Evolutionary conservation across 2,113 vertebrate genomes (phyloP), one percentile per base, ranked within the genome.

Genomic region (Rhizomys pruinosus): DNA sequence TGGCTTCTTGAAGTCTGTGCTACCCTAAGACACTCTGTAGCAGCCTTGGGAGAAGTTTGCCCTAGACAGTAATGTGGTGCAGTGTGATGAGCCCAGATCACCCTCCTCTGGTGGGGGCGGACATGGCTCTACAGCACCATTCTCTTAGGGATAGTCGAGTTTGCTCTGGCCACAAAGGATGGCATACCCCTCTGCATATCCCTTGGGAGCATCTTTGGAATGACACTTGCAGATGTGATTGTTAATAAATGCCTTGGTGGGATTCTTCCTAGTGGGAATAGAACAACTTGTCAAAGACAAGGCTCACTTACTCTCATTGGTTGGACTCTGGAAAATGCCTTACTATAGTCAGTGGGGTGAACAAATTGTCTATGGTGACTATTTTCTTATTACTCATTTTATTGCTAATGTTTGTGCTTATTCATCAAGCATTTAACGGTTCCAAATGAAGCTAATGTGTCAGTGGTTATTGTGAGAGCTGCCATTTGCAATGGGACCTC

Each of bases 391-490:
- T 39, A 52, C 57, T 80, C 23, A 84, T 44, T 91, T 80, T 29
- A 72, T 66, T 61, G 25, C 55, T 55, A 16, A 42, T 47, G 57
- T 3, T 27, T 86, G 87, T 79, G 68, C 34, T 59, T 82, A 63
- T 90, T 71, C 73, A 84, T 23, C 71, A 64, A 85, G 89, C 23
- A 47, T 76, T 77, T 87, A 89, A 79, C 3, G 74, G 61, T 17
- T 63, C 44, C 25, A 32, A 52, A 29, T 44, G 55, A 72, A 78
- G 61, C 23, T 47, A 39, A 7, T 47, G 72, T 81, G 22, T 72
- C 59, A 73, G n/a, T 52, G 22, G 27, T 71, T 68, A 15, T 22
- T 73, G 34, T 4, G 12, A 87, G 39, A 74, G 52, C 61, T 15
- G 9, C 44, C 37, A 34, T 66, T 69, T 81, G 77, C 20, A 17